phyloP scores from a whole-genome alignment of 1,140 invertebrate genomes.

The Diorhabda sublineata region DNA sequence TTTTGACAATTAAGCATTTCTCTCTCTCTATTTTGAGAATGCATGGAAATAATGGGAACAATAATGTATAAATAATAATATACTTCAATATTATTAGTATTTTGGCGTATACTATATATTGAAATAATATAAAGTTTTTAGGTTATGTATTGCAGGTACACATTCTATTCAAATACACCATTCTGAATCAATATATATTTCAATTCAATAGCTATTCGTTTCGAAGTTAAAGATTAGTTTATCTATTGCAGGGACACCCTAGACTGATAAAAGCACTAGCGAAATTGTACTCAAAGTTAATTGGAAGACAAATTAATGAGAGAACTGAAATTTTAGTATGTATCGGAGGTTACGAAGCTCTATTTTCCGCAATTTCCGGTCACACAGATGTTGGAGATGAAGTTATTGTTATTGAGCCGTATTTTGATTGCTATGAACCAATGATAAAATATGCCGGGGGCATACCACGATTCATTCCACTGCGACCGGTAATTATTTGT shows the following conservation, averaged over 20 bases:
- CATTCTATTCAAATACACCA: too few species aligned
- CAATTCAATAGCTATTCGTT: too few species aligned
- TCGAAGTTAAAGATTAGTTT: too few species aligned
- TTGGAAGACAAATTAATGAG: conserved; percentile 61
- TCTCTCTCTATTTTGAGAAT: too few species aligned
- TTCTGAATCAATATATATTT: too few species aligned
- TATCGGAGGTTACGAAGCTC: conserved; percentile 88
- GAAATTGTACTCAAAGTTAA: conserved; percentile 78
- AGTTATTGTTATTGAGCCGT: conserved; percentile 97
- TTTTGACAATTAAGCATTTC: too few species aligned
- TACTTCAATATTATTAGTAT: too few species aligned
- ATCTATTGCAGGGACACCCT: conserved; percentile 66
- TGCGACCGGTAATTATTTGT: conserved; percentile 65
- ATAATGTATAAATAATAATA: too few species aligned
- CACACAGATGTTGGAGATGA: conserved; percentile 68
- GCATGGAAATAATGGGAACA: too few species aligned
- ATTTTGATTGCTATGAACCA: conserved; percentile 96
- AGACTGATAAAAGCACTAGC: conserved; percentile 79
- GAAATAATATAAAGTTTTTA: too few species aligned
- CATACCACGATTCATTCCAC: conserved; percentile 78
- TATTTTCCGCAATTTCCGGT: conserved; percentile 76
- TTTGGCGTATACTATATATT: too few species aligned
- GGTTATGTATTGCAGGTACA: too few species aligned
- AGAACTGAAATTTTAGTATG: conserved; percentile 78
- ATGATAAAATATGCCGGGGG: conserved; percentile 89